phyloP scores from a whole-genome alignment of 2,113 vertebrate species.

The Myodes glareolus region DNA sequence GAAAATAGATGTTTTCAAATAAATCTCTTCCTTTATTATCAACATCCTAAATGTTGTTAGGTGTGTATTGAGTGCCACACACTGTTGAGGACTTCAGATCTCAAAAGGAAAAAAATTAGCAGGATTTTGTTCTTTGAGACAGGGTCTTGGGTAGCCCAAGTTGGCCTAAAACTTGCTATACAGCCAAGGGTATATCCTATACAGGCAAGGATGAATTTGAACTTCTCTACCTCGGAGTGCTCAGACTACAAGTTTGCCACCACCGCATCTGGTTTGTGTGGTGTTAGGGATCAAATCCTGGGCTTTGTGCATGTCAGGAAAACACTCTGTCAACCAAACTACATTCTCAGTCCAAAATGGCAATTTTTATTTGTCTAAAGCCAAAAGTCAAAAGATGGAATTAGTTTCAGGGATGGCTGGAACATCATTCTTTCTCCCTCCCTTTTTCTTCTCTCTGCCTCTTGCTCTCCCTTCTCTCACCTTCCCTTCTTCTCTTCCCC shows the following conservation, averaged over 20 bases:
- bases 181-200: not conserved
- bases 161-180: not conserved
- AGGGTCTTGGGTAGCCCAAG: not conserved
- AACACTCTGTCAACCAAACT: not conserved
- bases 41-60: not conserved
- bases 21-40: not conserved
- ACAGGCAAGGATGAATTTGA: not conserved
- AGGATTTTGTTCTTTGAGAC: not conserved
- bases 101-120: not conserved
- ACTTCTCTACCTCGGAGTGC: not conserved
- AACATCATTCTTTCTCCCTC: not conserved
- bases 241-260: not conserved
- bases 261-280: not conserved
- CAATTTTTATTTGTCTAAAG: not conserved
- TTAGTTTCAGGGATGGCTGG: not conserved
- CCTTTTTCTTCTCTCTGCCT: not conserved
- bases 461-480: too few relatives aligned
- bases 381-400: not conserved
- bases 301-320: not conserved
- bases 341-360: not conserved
- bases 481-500: accelerated
- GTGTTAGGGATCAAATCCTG: not conserved
- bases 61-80: not conserved
- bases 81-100: not conserved
- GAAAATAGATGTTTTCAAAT: not conserved